Evolutionary conservation across 2,888 invertebrate species (phyloP), one percentile per base, ranked within the genome.

Genomic region (Cerastis leucographa): DNA sequence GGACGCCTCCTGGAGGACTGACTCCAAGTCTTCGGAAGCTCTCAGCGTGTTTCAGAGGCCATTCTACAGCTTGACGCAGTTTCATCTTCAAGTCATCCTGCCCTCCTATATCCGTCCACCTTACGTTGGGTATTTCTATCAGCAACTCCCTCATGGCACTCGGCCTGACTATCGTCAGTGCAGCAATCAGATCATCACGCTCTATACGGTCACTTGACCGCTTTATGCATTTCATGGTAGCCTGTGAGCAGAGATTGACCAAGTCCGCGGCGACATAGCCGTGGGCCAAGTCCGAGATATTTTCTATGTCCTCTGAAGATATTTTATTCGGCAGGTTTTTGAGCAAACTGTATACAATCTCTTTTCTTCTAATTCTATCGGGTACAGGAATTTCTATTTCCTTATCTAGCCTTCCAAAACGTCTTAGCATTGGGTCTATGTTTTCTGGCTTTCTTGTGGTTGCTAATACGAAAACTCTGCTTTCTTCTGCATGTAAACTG

Each of bases 91-190:
- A 95, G 51, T 98, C 97, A 46, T 97, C 97, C 92, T 99, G 99
- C 0, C 99, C 99, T 0, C 99, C 99, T 85, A 99, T 99, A 89
- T 99, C 99, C 1, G 97, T 94, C 99, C 99, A 99, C 85, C 97
- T 97, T 0, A 99, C 98, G 94, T 99, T 98, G 3, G 99, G 98
- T 78, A 98, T 97, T 95, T 99, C 99, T 82, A 99, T 97, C 68
- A 98, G 96, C 8, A 99, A 97, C 93, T 99, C 99, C 80, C 98
- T 97, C 98, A 99, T 99, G 0, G 99, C 99, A 92, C 98, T 99
- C 0, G 99, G 99, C 87, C 98, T 98, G 0, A 99, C 97, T 73
- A 97, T 94, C 12, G 97, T 97, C 67, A 98, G 91, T 7, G 98
- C 98, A 46, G 95, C 94, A 64, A 97, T 94, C 51, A 98, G 96